Base-by-base conservation (phyloP, 1,140 invertebrate genomes). In the Rhyzopertha dominica region DNA sequence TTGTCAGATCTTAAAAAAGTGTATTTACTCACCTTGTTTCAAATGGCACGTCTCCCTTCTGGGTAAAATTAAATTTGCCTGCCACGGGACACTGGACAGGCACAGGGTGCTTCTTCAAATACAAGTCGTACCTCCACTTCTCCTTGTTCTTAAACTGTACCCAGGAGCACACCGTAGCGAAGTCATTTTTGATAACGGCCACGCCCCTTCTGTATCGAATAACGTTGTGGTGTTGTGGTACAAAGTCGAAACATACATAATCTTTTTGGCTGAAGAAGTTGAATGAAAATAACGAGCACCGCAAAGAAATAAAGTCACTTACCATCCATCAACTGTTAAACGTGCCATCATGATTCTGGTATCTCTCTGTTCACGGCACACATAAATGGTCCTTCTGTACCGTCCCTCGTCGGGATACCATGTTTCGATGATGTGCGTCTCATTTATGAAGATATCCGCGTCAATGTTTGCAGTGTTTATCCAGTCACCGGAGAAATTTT, bases 401-500 rank as follows among this genome's bases (percentile, higher is more conserved):
- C 90, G 75, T 0, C 87, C 86, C 54, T 84, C 83, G 68, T 98
- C 94, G 0, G 94, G 92, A 69, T 90, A 88, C 70, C 85, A 92
- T 13, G 90, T 91, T 74, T 95, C 91, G 60, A 95, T 84, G 23
- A 98, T 95, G 61, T 97, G 93, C 0, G 95, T 98, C 56, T 92
- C 86, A 69, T 98, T 98, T 29, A 98, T 94, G 10, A 79, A 77
- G 1, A 96, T 84, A 69, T 95, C 89, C 1, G 92, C 91, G 69
- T 97, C 90, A 49, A 94, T 87, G 62, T 96, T 95, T 0, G 92
- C 93, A 1, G 94, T 96, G 54, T 97, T 97, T 14, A 97, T 92
- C 94, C 95, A 98, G 23, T 87, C 78, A 7, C 95, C 95, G 2
- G 81, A 84, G 65, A 95, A 95, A 66, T 96, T 96, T 68, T 92